Evolutionary conservation across 2,113 vertebrate genomes (phyloP), one percentile per base, ranked within the genome.

Genomic region (Tetrax tetrax): DNA sequence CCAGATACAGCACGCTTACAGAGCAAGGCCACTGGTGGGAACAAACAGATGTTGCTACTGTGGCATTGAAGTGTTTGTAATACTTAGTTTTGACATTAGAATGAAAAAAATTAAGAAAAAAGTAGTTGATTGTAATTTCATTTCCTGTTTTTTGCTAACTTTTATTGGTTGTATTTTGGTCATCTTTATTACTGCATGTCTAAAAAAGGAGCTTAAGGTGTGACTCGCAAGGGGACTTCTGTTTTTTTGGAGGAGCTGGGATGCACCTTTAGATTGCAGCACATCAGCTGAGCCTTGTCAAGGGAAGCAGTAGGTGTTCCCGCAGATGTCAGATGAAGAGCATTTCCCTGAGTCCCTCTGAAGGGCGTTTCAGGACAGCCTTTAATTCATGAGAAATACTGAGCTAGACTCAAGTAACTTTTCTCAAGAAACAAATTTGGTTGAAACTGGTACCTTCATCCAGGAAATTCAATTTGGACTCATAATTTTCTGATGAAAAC

Each of bases 351-450:
- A 87, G n/a, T 70, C 10, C 10, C 14, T 74, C 69, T 59, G 65
- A 79, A 93, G 78, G 45, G 70, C 87, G 91, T 89, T 84, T 89
- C 72, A 75, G 84, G 61, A 79, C 82, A 94, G 51, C 29, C 23
- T 75, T 70, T 85, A 60, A 57, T 38, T 71, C 51, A 24, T 25
- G 4, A 75, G 38, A 35, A 89, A 56, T 28, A 82, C 8, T 33
- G 27, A 94, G 38, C 23, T 60, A 69, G 48, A 91, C 23, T 28
- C 61, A 75, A 68, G 31, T 7, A 75, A 79, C 14, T 68, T 47
- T 37, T 68, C 24, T 63, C 29, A 81, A 38, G 68, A 54, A 38
- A 78, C 27, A 93, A 59, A 29, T 4, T 57, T 47, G 57, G 50
- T 74, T 77, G 54, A 81, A 95, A 72, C 59, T 54, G 35, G 57